These are phyloP conservation scores for Myripristis jacobus DNA, from an alignment of 2,797 vertebrate species.

Conservation along the genomic window DNA sequence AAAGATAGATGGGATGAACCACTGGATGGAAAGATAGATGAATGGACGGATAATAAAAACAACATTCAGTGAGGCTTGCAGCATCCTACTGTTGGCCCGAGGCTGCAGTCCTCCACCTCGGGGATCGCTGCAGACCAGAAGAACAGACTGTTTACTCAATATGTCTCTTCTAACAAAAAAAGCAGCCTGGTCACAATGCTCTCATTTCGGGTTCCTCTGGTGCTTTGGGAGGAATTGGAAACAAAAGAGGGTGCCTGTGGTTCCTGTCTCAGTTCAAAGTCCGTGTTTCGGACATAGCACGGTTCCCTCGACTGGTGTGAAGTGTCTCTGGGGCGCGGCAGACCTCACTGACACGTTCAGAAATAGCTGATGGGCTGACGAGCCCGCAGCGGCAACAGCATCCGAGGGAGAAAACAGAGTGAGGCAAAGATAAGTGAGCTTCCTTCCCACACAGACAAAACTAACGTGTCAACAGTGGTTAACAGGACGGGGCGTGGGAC, in stretches of 20 bases:
- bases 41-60: neutral
- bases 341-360: conserved; percentile 41
- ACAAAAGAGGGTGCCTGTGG: conserved; percentile 42
- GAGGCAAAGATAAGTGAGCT: conserved; percentile 61
- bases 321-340: conserved; percentile 5
- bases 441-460: conserved; percentile 66
- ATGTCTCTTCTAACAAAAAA: conserved; percentile 45
- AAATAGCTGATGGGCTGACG: conserved; percentile 38
- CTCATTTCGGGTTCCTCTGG: conserved; percentile 57
- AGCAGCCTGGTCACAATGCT: conserved; percentile 39
- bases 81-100: neutral
- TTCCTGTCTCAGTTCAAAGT: conserved; percentile 53
- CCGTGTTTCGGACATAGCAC: conserved; percentile 27
- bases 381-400: conserved; percentile 19
- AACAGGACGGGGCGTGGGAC: conserved; percentile 61
- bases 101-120: neutral
- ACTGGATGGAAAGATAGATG: neutral
- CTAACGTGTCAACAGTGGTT: conserved; percentile 48
- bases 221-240: conserved; percentile 28
- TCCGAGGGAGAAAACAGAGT: conserved; percentile 31
- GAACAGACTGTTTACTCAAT: conserved; percentile 42
- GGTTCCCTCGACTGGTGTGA: conserved; percentile 30
- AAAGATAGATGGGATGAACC: neutral
- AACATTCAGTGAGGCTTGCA: neutral
- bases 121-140: conserved; percentile 14